Evolutionary conservation across 2,113 vertebrate species (phyloP), one percentile per base, ranked within the genome.

Genomic region (Poecile atricapillus): DNA sequence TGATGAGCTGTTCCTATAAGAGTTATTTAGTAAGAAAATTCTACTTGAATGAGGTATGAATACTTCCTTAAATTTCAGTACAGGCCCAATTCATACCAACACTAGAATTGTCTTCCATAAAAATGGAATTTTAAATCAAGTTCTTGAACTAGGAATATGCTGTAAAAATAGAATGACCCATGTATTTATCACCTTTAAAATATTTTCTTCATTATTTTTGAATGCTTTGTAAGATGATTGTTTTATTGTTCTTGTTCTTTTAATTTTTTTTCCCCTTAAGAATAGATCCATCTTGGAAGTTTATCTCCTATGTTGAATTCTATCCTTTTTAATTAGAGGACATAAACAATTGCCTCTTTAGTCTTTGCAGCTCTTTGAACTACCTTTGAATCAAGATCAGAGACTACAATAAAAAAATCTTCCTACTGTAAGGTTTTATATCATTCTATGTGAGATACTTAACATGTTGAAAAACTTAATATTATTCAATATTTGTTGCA

Each of bases 361-460:
- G 64, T 83, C 35, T 90, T 56, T 56, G 60, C 53, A 75, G 47
- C 49, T 89, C 52, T 96, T 90, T 96, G 85, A 96, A 96, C 56
- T 92, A 47, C 64, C 76, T 96, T 92, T 94, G 88, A 95, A 92
- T 95, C 68, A 71, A 75, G 85, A 96, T 81, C 92, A 96, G 92
- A 92, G 78, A 89, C 47, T 86, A 75, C 69, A 83, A 63, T 47
- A 70, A 88, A 94, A 87, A 39, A 31, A 60, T 53, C 20, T 80
- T 90, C 71, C 60, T 74, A 81, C 60, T 68, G 79, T 53, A 93
- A 19, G 64, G 41, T 82, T 93, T 90, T 75, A 78, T 86, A 71
- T 7, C 5, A 64, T n/a, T 78, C 37, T 55, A 55, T 86, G 52
- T 41, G 31, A 33, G 21, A 87, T 35, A 31, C 25, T 78, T 60